phyloP scores from a whole-genome alignment of 1,140 invertebrate species.

The Apolygus lucorum region DNA sequence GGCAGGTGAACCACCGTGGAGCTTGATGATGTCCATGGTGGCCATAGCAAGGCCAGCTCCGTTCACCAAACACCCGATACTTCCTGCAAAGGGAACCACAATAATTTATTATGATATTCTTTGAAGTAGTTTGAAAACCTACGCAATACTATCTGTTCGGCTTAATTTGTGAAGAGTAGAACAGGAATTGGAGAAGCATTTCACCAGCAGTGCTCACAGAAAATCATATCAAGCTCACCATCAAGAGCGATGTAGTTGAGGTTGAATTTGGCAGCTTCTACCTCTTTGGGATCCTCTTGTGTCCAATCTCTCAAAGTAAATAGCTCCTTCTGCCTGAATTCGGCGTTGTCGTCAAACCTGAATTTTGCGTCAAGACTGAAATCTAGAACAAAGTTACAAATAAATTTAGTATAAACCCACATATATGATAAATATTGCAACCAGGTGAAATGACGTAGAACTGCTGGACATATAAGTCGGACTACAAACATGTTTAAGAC shows the following conservation, averaged over 20 bases:
- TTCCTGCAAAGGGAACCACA: too few species aligned
- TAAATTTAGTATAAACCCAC: constrained; percentile 13
- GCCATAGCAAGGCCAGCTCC: constrained; percentile 98
- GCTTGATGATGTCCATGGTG: constrained; percentile 95
- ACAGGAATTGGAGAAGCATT: too few species aligned
- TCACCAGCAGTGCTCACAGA: too few species aligned
- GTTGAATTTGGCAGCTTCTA: constrained; percentile 83
- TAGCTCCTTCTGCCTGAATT: constrained; percentile 86
- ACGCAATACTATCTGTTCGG: too few species aligned
- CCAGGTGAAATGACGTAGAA: background rate
- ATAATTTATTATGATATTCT: too few species aligned
- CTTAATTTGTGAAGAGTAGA: background rate
- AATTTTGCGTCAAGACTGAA: constrained; percentile 92
- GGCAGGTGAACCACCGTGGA: constrained; percentile 87
- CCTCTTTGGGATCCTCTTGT: constrained; percentile 90
- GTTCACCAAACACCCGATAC: constrained; percentile 64
- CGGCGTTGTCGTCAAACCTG: constrained; percentile 91
- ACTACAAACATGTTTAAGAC: background rate
- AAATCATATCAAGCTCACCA: constrained; percentile 56
- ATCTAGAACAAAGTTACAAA: constrained; percentile 51
- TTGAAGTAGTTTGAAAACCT: too few species aligned
- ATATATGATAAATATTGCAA: constrained; percentile 7
- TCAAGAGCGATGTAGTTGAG: constrained; percentile 96
- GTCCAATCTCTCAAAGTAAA: constrained; percentile 79
- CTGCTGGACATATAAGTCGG: background rate